These are phyloP conservation scores for Crepidodera aurea DNA, from an alignment of 2,888 invertebrate species.

Conservation along the genomic window DNA sequence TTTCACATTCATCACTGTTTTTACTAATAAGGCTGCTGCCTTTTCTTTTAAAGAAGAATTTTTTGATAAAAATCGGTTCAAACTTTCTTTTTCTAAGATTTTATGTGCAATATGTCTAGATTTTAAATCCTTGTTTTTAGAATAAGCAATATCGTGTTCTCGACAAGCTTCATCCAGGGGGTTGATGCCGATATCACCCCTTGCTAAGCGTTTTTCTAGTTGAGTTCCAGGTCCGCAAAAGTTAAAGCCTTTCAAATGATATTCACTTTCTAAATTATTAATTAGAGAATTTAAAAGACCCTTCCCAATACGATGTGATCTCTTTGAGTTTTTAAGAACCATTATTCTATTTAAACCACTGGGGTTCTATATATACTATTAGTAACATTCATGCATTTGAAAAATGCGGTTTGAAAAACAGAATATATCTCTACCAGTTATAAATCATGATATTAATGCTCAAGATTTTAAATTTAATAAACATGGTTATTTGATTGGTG, in stretches of 20 bases:
- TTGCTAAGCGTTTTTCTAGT: conserved; percentile 43
- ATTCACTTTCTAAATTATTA: too few species aligned
- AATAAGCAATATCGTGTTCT: conserved; percentile 50
- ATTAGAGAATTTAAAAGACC: conserved; percentile 43
- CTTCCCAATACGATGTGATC: too few species aligned
- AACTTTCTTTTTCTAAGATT: too few species aligned
- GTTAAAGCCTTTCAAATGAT: too few species aligned
- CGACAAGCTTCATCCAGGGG: conserved; percentile 51
- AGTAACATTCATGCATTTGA: too few species aligned
- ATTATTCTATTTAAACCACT: too few species aligned
- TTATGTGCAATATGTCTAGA: conserved; percentile 53
- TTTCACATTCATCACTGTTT: conserved; percentile 52
- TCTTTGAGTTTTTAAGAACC: too few species aligned
- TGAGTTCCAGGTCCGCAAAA: conserved; percentile 46
- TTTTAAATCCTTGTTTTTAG: conserved; percentile 35
- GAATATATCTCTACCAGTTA: too few species aligned
- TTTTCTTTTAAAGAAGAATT: conserved; percentile 51
- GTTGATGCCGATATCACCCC: conserved; percentile 54
- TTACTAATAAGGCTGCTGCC: conserved; percentile 47
- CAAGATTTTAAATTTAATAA: too few species aligned
- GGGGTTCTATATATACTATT: too few species aligned
- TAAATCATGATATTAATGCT: too few species aligned
- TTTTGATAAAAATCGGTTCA: conserved; percentile 45
- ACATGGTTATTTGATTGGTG: not conserved
- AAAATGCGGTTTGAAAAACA: too few species aligned